These are phyloP conservation scores for Neodiprion pinetum DNA, from an alignment of 1,140 invertebrate genomes.

Conservation along the genomic window DNA sequence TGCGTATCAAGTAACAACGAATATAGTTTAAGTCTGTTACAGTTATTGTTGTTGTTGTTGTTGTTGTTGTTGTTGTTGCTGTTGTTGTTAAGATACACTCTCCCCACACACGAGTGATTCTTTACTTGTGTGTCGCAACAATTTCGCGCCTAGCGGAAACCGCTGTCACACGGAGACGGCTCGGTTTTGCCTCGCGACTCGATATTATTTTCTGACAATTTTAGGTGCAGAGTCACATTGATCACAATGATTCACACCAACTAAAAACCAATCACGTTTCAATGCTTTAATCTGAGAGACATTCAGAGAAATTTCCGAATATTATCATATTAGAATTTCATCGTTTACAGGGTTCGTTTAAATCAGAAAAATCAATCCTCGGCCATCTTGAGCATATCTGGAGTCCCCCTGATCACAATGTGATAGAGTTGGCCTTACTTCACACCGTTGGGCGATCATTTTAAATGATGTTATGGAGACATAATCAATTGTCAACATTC, in stretches of 20 bases:
- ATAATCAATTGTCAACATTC: no score
- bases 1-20: conserved; percentile 29
- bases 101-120: neutral
- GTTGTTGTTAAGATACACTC: conserved; percentile 10
- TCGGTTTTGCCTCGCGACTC: no score
- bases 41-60: neutral
- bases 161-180: no score
- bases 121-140: conserved; percentile 26
- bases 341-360: conserved; percentile 27
- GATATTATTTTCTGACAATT: no score
- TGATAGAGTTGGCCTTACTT: no score
- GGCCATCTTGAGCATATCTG: conserved; percentile 43
- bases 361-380: conserved; percentile 41
- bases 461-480: no score
- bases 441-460: no score
- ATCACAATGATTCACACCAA: no score
- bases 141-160: neutral
- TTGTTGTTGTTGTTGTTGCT: neutral
- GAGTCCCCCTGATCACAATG: conserved; percentile 32
- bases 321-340: conserved; percentile 24
- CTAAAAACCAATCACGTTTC: no score
- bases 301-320: conserved; percentile 28
- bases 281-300: neutral
- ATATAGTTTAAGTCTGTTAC: neutral
- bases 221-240: no score